These are phyloP conservation scores for Merluccius polli DNA, from an alignment of 2,797 vertebrate species.

Conservation along the genomic window DNA sequence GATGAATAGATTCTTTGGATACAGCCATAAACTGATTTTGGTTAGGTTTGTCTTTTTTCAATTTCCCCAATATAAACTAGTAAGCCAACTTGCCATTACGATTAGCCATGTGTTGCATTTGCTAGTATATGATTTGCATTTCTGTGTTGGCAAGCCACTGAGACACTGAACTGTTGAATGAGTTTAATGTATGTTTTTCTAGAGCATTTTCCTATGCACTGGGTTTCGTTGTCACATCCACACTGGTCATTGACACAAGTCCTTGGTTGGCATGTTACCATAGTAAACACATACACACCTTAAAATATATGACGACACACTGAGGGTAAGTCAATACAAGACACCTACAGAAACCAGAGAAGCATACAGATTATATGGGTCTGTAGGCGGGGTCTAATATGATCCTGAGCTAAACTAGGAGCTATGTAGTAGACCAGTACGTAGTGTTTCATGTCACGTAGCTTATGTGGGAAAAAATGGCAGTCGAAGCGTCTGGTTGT, in stretches of 20 bases:
- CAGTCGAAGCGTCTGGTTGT: not conserved
- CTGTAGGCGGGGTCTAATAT: not conserved
- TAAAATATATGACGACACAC: not conserved
- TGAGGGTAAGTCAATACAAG: not conserved
- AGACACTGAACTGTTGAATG: not conserved
- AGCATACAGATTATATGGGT: not conserved
- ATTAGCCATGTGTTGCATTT: too few relatives aligned
- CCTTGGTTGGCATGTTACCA: not conserved
- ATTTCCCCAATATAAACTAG: not conserved
- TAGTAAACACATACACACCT: not conserved
- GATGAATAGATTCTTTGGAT: too few relatives aligned
- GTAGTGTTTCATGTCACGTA: not conserved
- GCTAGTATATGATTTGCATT: not conserved
- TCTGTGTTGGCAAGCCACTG: not conserved
- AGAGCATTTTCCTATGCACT: not conserved
- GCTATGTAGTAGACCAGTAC: too few relatives aligned
- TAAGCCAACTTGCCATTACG: too few relatives aligned
- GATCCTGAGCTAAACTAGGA: not conserved
- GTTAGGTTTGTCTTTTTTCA: too few relatives aligned
- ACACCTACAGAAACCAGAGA: constrained; percentile 2
- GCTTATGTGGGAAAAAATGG: not conserved
- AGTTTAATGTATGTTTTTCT: not conserved
- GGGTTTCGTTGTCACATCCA: not conserved
- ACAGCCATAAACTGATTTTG: too few relatives aligned
- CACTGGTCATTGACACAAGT: not conserved